Conservation (phyloP, 2,888 invertebrate genomes). For the Eupithecia subumbrata region DNA sequence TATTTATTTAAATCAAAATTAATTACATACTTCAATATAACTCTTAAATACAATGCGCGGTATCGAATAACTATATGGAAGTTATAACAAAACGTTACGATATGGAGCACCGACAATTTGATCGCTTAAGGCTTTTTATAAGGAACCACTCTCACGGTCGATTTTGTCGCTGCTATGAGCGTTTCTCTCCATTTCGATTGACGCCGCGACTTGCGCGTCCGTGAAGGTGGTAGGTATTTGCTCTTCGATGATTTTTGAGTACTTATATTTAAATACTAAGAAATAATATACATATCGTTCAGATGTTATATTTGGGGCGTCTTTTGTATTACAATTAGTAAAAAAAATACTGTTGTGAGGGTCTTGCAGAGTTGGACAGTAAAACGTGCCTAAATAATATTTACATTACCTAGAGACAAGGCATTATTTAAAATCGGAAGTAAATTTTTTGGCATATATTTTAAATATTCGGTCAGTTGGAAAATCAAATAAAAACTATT, state of each 20-base stretch:
- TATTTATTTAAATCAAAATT: conserved; percentile 35
- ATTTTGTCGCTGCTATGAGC: not conserved
- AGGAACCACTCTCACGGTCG: not conserved
- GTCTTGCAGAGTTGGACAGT: not conserved
- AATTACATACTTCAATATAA: conserved; percentile 31
- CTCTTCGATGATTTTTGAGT: not conserved
- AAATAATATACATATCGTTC: not conserved
- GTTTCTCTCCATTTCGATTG: not conserved
- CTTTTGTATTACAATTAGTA: not conserved
- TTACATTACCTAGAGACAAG: not conserved
- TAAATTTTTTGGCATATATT: no score
- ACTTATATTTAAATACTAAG: not conserved
- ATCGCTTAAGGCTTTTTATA: not conserved
- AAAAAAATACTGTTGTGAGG: not conserved
- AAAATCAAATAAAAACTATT: no score
- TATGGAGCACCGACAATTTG: conserved; percentile 1
- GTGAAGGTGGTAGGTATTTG: not conserved
- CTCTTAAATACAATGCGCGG: conserved; percentile 23
- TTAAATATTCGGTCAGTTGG: no score
- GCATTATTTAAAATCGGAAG: not conserved
- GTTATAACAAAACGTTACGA: not conserved
- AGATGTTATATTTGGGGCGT: not conserved
- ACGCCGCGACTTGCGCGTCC: not conserved
- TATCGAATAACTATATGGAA: not conserved
- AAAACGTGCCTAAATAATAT: not conserved